phyloP scores from a whole-genome alignment of 1,140 invertebrate genomes.

The Drosophila truncata region DNA sequence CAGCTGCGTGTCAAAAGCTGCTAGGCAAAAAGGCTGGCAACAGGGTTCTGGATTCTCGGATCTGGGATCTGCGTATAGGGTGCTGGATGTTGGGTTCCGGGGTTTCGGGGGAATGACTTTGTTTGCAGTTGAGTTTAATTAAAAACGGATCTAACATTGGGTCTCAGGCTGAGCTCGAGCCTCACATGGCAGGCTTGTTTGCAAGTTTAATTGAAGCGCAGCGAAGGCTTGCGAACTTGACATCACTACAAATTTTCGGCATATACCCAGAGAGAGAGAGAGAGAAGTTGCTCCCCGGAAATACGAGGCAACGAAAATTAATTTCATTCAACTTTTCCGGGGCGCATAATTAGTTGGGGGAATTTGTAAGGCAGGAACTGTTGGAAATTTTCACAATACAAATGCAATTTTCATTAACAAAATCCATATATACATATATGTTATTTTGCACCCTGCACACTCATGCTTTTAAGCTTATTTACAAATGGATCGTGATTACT shows the following conservation, averaged over 20 bases:
- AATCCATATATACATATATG: slow-evolving; percentile 5
- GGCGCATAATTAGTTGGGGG: slow-evolving; percentile 58
- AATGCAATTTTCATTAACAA: slow-evolving; percentile 41
- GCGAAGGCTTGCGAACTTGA: slow-evolving; percentile 40
- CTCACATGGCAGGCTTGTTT: slow-evolving; percentile 54
- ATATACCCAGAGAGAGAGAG: too few relatives aligned
- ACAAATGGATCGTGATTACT: slow-evolving; percentile 47
- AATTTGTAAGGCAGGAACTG: slow-evolving; percentile 6
- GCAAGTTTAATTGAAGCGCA: slow-evolving; percentile 70
- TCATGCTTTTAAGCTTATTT: slow-evolving; percentile 29
- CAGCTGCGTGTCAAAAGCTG: slow-evolving; percentile 64
- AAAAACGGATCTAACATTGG: slow-evolving; percentile 83
- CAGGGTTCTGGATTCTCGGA: slow-evolving; percentile 1
- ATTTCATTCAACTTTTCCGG: slow-evolving; percentile 50
- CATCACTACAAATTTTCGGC: slow-evolving; percentile 45
- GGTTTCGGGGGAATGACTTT: slow-evolving; percentile 59
- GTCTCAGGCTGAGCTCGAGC: slow-evolving; percentile 31
- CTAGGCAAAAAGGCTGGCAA: slow-evolving; percentile 21
- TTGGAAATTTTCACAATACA: slow-evolving; percentile 21
- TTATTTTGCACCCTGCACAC: neutral
- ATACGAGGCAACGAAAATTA: slow-evolving; percentile 27
- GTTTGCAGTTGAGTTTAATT: slow-evolving; percentile 84
- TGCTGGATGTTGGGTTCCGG: neutral
- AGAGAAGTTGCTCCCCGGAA: slow-evolving; percentile 15
- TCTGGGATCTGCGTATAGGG: neutral